Percentiles rank a stretch among this genome's conserved stretches.
Evolutionary conservation across 2,888 invertebrate genomes (phyloP).

Genomic region (Drosophila mimetica): DNA sequence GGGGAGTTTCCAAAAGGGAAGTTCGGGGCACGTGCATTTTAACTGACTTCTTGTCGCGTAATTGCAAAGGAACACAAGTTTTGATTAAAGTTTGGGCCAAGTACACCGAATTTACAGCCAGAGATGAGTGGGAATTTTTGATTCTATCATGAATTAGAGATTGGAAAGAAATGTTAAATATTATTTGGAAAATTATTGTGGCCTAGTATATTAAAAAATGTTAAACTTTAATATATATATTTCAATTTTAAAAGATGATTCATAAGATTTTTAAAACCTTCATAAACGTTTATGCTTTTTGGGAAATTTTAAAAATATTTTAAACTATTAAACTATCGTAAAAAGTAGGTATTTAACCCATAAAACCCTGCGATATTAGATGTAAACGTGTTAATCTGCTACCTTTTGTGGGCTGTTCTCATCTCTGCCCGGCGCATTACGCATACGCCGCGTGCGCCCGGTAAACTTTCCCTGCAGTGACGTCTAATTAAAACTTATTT

Average conservation of each 20-base stretch:
- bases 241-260: too few relatives aligned
- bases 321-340: not conserved
- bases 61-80: slow-evolving; percentile 66
- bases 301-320: not conserved
- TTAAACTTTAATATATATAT: too few relatives aligned
- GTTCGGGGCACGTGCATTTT: slow-evolving; percentile 33
- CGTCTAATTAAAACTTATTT: slow-evolving; percentile 69
- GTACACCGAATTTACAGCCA: not conserved
- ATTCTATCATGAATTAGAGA: too few relatives aligned
- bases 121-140: slow-evolving; percentile 13
- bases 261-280: not conserved
- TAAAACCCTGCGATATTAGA: not conserved
- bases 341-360: not conserved
- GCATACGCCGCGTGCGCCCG: slow-evolving; percentile 55
- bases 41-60: slow-evolving; percentile 67
- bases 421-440: slow-evolving; percentile 42
- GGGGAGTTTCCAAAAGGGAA: not conserved
- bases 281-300: too few relatives aligned
- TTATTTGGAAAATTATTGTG: too few relatives aligned
- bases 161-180: not conserved
- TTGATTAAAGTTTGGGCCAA: slow-evolving; percentile 67
- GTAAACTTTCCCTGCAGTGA: slow-evolving; percentile 49
- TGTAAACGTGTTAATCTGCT: not conserved
- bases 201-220: too few relatives aligned
- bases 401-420: slow-evolving; percentile 9